Evolutionary conservation across 1,140 invertebrate species (phyloP), one percentile per base, ranked within the genome.

Genomic region (Anagrus nilaparvatae): DNA sequence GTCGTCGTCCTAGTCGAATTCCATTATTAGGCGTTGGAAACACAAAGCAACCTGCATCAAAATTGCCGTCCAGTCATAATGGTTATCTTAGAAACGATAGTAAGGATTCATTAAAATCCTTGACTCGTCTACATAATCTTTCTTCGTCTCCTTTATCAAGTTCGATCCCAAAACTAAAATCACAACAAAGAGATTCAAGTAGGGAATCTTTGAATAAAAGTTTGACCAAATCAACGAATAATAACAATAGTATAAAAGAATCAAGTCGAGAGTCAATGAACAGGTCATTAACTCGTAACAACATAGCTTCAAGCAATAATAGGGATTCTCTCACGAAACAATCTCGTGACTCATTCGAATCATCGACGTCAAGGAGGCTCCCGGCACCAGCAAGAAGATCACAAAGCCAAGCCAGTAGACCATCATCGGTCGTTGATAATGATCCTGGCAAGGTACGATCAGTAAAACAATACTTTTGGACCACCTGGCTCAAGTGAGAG

Each of bases 1-100:
- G 70, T 40, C 55, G 71, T 38, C 71, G 75, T 46, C 79, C 81
- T 30, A 81, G 79, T 63, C 80, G 80, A 55, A 84, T 84, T 41
- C 81, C 82, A 17, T 63, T 82, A 42, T 74, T 69, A 29, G 75
- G 75, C 16, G 67, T 69, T 47, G n/a, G n/a, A n/a, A n/a, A n/a
- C n/a, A 71, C 69, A 37, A 70, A 66, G 25, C 56, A 66, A 24
- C 51, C 63, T 4, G 65, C 70, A 12, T 70, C 71, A n/a, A 79
- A 78, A 54, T 73, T 76, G n/a, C 73, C 76, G 2, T 8, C 21
- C 77, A 17, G 72, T 75, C 3, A 65, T 58, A 37, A 55, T 52
- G 50, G 60, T 40, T 67, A 71, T 46, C 54, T 66, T 33, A 66
- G 69, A 25, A 73, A 71, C 54, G 63, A 74, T 40, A 74, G 72